These are phyloP conservation scores for Cricetomys ansorgei DNA, from an alignment of 2,113 vertebrate species.

Conservation along the genomic window DNA sequence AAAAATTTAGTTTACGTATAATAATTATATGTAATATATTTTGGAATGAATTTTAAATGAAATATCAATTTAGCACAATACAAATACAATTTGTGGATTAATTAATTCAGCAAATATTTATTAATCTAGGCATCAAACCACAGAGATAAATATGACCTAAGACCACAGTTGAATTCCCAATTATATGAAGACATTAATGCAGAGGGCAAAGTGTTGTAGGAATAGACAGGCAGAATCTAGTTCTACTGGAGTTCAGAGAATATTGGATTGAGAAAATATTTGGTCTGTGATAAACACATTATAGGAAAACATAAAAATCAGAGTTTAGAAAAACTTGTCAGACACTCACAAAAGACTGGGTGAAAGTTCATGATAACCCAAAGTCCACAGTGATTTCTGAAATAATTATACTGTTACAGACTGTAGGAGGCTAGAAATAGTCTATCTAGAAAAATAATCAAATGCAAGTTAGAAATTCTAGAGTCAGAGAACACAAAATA, in stretches of 20 bases:
- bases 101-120: slow-evolving; percentile 8
- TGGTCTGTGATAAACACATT: neutral
- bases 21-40: neutral
- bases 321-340: neutral
- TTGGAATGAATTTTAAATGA: neutral
- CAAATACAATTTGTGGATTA: neutral
- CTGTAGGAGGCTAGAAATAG: neutral
- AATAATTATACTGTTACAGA: neutral
- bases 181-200: neutral
- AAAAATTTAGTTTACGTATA: neutral
- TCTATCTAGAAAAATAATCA: slow-evolving; percentile 27
- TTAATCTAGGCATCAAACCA: neutral
- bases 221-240: neutral
- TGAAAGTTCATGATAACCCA: neutral
- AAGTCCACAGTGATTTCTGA: neutral
- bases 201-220: neutral
- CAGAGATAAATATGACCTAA: neutral
- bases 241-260: neutral
- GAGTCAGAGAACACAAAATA: slow-evolving; percentile 48
- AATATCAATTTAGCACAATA: neutral
- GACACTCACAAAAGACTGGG: neutral
- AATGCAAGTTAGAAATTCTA: neutral
- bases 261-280: neutral
- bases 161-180: neutral
- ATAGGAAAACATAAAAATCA: neutral